Evolutionary conservation across 2,113 vertebrate genomes (phyloP).

Genomic region (Melanerpes formicivorus): DNA sequence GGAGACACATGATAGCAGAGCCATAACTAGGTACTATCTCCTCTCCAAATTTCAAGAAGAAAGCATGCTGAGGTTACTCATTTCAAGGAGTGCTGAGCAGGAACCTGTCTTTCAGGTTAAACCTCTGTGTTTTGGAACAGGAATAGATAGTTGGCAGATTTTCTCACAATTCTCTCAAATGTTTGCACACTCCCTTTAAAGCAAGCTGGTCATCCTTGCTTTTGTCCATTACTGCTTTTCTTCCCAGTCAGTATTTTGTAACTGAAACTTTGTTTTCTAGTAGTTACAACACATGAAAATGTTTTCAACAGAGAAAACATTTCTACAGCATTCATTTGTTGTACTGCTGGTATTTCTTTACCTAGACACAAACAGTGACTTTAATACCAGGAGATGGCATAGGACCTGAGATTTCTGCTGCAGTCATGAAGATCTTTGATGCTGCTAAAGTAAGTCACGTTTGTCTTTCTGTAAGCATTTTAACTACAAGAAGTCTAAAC

Average conservation of each 20-base stretch:
- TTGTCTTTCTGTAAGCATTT: neutral
- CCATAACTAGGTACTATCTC: neutral
- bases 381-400: conserved; percentile 98
- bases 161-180: neutral
- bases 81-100: neutral
- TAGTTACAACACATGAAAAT: neutral
- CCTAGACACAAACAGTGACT: conserved; percentile 90
- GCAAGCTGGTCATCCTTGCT: neutral
- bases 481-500: neutral
- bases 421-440: conserved; percentile 95
- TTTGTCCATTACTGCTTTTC: neutral
- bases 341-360: conserved; percentile 10
- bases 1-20: neutral
- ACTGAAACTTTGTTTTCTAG: neutral
- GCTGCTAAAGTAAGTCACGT: conserved; percentile 84
- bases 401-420: conserved; percentile 91
- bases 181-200: neutral
- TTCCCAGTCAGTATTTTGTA: neutral
- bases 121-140: neutral
- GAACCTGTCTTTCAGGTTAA: neutral
- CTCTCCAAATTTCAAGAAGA: neutral
- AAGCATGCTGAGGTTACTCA: neutral
- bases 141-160: neutral
- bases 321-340: neutral
- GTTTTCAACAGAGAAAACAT: neutral